Evolutionary conservation across 1,140 invertebrate genomes (phyloP), one percentile per base, ranked within the genome.

Genomic region (Physella acuta): DNA sequence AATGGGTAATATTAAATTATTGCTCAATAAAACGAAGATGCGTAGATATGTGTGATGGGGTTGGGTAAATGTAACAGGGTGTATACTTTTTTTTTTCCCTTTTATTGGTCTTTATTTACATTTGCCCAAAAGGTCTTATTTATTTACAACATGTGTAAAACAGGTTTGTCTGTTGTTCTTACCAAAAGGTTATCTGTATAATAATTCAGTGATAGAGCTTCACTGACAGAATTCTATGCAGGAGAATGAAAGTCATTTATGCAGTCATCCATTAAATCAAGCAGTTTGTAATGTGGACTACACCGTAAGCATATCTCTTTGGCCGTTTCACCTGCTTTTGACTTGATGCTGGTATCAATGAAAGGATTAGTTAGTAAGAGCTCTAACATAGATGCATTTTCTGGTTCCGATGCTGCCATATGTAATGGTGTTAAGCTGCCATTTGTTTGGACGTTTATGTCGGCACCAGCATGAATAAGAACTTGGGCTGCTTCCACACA

Each of bases 401-500:
- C 88, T 37, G 89, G 90, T 76, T 91, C 90, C 11, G 90, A 78
- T 8, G 85, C 76, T 30, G 86, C 86, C 63, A 88, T 72, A 78
- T 88, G 87, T 14, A 88, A 78, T 8, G 87, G 79, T 33, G 85
- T 86, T 36, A 85, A 78, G 16, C 82, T 79, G 75, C 95, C 95
- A 82, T 93, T 90, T 53, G 93, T 94, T 70, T 87, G 84, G 17
- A 92, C 92, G 87, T 95, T 95, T 0, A 96, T 87, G 85, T 97
- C 88, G 1, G 94, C 93, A n/a, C 94, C 94, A 78, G 90, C 88
- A 63, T 91, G 89, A 26, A 99, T 79, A 34, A 99, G 84, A 51
- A 91, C 75, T 52, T 88, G 87, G 24, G 89, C 93, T 78, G 91
- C 90, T 65, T 91, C 86, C 24, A 90, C 88, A 80, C 93, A 91